Evolutionary conservation across 2,888 invertebrate genomes (phyloP).

Genomic region (Podabrus alpinus): DNA sequence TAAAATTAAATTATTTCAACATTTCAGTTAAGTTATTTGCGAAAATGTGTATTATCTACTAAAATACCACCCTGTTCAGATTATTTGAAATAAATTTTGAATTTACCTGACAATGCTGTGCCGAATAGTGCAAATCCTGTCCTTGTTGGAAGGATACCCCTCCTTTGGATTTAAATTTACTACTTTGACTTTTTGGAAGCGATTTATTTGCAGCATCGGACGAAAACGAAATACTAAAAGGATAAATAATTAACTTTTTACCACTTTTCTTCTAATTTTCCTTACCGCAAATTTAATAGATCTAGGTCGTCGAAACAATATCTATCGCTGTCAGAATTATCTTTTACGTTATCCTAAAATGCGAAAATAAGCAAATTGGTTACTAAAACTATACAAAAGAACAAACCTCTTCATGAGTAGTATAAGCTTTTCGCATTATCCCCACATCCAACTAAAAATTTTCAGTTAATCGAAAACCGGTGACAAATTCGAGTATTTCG

Average conservation of each 20-base stretch:
- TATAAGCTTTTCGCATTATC: constrained; percentile 49
- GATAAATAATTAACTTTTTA: not conserved
- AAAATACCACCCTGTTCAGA: too few species aligned
- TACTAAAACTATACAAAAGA: constrained; percentile 1
- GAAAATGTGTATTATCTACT: too few species aligned
- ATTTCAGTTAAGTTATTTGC: too few species aligned
- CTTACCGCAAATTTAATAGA: constrained; percentile 52
- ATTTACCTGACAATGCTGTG: constrained; percentile 19
- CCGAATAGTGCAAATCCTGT: constrained; percentile 6
- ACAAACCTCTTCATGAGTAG: constrained; percentile 42
- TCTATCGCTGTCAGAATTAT: constrained; percentile 46
- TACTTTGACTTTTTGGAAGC: not conserved
- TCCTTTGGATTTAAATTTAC: not conserved
- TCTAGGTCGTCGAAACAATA: constrained; percentile 48
- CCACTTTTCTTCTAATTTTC: constrained; percentile 3
- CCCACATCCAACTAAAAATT: constrained; percentile 40
- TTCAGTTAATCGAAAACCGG: constrained; percentile 30
- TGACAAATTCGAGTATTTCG: constrained; percentile 27
- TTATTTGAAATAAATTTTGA: not conserved
- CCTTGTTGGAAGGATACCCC: constrained; percentile 6
- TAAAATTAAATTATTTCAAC: too few species aligned
- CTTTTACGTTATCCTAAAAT: constrained; percentile 43
- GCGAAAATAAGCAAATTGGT: constrained; percentile 29
- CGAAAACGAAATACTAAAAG: constrained; percentile 22
- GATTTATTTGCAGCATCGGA: constrained; percentile 16